Conservation (phyloP, 2,888 invertebrate genomes). For the Rapana venosa region DNA sequence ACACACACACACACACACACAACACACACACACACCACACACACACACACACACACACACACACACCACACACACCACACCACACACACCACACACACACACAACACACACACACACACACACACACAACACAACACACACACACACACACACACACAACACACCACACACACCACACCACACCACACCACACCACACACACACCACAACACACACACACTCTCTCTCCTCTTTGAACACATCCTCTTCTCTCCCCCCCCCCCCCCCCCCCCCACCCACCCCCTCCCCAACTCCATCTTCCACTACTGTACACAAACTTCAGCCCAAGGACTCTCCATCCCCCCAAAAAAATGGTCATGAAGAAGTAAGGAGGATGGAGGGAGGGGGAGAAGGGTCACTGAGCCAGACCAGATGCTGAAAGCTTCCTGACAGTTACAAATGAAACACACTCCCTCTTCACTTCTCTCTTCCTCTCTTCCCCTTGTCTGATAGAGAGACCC, state of each 20-base stretch:
- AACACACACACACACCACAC: conserved; percentile 11
- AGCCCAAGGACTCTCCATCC: background rate
- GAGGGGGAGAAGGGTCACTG: background rate
- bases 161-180: no score
- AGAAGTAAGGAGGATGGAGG: background rate
- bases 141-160: background rate
- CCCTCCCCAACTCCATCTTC: background rate
- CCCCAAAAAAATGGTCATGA: background rate
- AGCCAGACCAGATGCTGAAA: background rate
- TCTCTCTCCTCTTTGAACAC: no score
- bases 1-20: background rate
- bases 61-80: background rate
- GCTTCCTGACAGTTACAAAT: background rate
- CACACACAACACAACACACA: background rate
- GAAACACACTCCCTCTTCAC: background rate
- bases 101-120: background rate
- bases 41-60: conserved; percentile 2
- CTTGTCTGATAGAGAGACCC: no score
- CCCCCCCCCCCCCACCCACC: no score
- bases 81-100: no score
- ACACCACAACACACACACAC: no score
- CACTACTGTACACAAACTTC: background rate
- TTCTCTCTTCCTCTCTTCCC: no score
- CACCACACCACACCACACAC: no score
- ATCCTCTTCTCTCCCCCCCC: no score